Evolutionary conservation across 2,797 vertebrate species (phyloP).

Genomic region (Merluccius polli): DNA sequence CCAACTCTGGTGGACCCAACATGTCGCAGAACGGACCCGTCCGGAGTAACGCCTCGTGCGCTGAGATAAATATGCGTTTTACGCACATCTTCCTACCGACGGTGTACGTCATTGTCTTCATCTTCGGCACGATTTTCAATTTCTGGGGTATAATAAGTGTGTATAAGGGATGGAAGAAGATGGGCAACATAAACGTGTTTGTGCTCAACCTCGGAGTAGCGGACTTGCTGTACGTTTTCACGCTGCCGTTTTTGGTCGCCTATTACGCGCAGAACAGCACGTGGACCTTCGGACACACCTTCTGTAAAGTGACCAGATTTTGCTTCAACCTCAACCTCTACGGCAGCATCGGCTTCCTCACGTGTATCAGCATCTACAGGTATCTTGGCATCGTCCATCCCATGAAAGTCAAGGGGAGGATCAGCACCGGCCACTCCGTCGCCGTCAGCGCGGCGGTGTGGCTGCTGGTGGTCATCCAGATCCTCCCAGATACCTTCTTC

Average conservation of each 20-base stretch:
- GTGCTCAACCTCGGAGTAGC: conserved; percentile 76
- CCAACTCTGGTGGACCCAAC: not conserved
- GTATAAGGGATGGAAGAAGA: conserved; percentile 37
- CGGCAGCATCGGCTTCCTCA: conserved; percentile 82
- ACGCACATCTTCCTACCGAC: conserved; percentile 66
- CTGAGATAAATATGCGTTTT: conserved; percentile 53
- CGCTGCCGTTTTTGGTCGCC: conserved; percentile 75
- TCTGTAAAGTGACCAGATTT: conserved; percentile 74
- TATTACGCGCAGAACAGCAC: conserved; percentile 65
- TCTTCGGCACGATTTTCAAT: conserved; percentile 69
- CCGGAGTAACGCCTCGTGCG: conserved; percentile 17
- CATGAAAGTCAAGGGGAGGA: conserved; percentile 68
- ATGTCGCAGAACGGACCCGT: conserved; percentile 19
- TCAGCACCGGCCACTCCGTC: conserved; percentile 39
- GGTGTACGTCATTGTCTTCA: conserved; percentile 66
- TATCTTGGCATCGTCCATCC: conserved; percentile 81
- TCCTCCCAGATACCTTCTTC: conserved; percentile 71
- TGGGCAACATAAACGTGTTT: conserved; percentile 67
- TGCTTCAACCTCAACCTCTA: conserved; percentile 83
- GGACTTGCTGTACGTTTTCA: conserved; percentile 76
- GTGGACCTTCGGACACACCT: conserved; percentile 72
- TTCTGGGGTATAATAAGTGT: conserved; percentile 69
- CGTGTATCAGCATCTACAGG: conserved; percentile 79
- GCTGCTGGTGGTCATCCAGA: conserved; percentile 67
- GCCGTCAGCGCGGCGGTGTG: conserved; percentile 65